Base-by-base conservation (phyloP, 2,888 invertebrate genomes). In the Chalcosyrphus nemorum region DNA sequence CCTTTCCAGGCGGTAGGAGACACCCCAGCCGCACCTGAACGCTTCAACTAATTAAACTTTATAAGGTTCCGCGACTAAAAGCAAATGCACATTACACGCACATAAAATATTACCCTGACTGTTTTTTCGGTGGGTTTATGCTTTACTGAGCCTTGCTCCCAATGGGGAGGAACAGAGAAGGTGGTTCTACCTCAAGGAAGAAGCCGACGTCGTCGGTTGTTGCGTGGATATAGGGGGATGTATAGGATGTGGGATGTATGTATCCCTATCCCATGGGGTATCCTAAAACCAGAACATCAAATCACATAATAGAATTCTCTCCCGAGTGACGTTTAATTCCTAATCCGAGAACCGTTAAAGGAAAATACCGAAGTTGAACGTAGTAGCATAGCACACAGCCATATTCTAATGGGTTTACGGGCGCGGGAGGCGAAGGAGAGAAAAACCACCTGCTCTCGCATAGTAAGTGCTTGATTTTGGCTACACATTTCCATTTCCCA, bases 31-130 rank as follows among this genome's bases (percentile, higher is more conserved):
- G 29, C 41, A 52, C n/a, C 59, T 19, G 57, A 50, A 66, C 38
- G 43, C 52, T 76, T 63, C 80, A 78, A 76, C 81, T 85, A 85
- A 81, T 81, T 85, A 81, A 81, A 85, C 81, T 85, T 81, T 80
- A 85, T 76, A 81, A 75, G 66, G 75, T 45, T 81, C 65, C 52
- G 70, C 76, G 70, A 71, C 71, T 85, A 85, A 85, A 85, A 85
- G 85, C 85, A 76, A 85, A 81, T 71, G 75, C 65, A 76, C 54
- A 76, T 85, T 71, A 85, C 75, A 85, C 75, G 75, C 81, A 75
- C 63, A 72, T 82, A 70, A 81, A 81, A 77, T 82, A 47, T 27
- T 52, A 27, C 24, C 15, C 45, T 43, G 9, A 43, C 63, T 54
- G 43, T 43, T 45, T 65, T 47, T 47, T 38, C n/a, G 41, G 13